Evolutionary conservation across 2,888 invertebrate species (phyloP).

Genomic region (Caenorhabditis sinica): DNA sequence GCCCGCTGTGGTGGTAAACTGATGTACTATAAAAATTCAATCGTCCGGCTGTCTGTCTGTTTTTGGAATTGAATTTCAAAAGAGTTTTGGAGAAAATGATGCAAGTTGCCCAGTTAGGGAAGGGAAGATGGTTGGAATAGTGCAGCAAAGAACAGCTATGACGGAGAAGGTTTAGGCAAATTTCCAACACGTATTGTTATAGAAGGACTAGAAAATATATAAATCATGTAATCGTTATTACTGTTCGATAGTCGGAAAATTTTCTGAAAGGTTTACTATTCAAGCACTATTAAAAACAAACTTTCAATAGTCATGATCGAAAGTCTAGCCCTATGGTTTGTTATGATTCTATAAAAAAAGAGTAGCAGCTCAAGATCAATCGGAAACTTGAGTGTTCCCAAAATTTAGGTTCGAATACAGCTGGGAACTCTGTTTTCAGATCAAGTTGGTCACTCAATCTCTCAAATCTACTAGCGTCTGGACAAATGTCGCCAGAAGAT

Average conservation of each 20-base stretch:
- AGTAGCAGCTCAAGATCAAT: too few species aligned
- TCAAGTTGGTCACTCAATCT: neutral
- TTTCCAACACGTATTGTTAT: neutral
- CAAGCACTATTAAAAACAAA: too few species aligned
- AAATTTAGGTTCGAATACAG: too few species aligned
- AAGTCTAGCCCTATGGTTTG: too few species aligned
- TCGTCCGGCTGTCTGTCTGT: conserved; percentile 41
- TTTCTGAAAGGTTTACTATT: too few species aligned
- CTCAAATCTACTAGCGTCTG: conserved; percentile 1
- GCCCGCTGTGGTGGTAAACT: conserved; percentile 21
- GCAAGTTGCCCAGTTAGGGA: neutral
- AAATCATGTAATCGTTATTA: neutral
- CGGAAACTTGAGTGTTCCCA: too few species aligned
- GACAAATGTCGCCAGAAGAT: conserved; percentile 46
- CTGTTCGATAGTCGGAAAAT: too few species aligned
- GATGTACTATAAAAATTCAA: conserved; percentile 57
- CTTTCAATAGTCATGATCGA: too few species aligned
- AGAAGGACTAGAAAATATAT: neutral
- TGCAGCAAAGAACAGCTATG: conserved; percentile 26
- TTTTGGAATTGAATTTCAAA: conserved; percentile 44
- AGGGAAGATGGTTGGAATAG: conserved; percentile 5
- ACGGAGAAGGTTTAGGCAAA: neutral
- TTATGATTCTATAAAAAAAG: too few species aligned
- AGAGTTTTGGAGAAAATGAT: conserved; percentile 14
- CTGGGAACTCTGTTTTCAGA: neutral